phyloP scores from a whole-genome alignment of 2,888 invertebrate species.

The Cantharis lateralis region DNA sequence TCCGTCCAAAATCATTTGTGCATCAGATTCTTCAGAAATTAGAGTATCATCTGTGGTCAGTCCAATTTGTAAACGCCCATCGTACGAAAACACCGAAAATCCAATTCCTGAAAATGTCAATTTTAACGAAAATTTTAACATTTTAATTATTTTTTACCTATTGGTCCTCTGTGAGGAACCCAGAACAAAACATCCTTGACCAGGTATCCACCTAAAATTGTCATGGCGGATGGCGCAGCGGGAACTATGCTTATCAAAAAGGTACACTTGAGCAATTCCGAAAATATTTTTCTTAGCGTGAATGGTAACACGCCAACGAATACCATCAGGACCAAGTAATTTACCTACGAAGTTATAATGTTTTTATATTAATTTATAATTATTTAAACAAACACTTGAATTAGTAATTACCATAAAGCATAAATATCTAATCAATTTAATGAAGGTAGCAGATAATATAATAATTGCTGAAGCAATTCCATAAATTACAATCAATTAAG shows the following conservation, averaged over 20 bases:
- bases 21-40: constrained; percentile 50
- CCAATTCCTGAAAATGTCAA: constrained; percentile 54
- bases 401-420: background rate
- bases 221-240: constrained; percentile 57
- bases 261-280: constrained; percentile 58
- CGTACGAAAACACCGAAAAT: constrained; percentile 59
- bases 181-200: constrained; percentile 60
- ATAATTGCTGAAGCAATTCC: background rate
- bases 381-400: background rate
- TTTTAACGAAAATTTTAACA: background rate
- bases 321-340: constrained; percentile 5
- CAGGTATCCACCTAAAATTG: constrained; percentile 39
- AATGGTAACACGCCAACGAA: constrained; percentile 4
- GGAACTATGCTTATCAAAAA: constrained; percentile 61
- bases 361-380: no score
- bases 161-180: constrained; percentile 59
- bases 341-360: constrained; percentile 1
- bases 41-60: constrained; percentile 57
- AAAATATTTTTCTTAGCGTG: constrained; percentile 39
- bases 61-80: constrained; percentile 57
- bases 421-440: background rate
- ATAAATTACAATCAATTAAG: background rate
- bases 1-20: constrained; percentile 47
- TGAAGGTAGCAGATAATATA: no score
- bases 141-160: constrained; percentile 49